These are phyloP conservation scores for Drosophila prostipennis DNA, from an alignment of 2,888 invertebrate species.

Conservation along the genomic window DNA sequence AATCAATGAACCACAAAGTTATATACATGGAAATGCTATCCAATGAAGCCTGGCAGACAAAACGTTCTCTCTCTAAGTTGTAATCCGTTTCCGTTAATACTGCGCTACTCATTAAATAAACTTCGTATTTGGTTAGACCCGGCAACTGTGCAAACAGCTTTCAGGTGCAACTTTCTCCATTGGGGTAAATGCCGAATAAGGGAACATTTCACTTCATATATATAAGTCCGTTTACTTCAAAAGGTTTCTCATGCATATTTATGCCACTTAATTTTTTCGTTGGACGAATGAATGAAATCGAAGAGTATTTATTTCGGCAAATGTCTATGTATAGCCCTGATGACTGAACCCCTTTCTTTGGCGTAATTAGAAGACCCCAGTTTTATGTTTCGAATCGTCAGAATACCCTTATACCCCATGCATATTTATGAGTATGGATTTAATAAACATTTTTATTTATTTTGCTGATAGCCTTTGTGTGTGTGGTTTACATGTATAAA, in stretches of 20 bases:
- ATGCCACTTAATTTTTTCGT: constrained; percentile 72
- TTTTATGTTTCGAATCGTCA: not conserved
- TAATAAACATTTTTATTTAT: constrained; percentile 65
- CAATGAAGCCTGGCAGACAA: constrained; percentile 51
- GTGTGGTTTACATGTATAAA: not conserved
- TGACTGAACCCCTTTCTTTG: constrained; percentile 35
- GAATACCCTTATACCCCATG: constrained; percentile 45
- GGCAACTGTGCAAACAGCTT: constrained; percentile 65
- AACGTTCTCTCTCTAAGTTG: constrained; percentile 58
- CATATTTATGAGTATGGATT: constrained; percentile 82
- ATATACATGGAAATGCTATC: constrained; percentile 68
- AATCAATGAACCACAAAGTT: constrained; percentile 79
- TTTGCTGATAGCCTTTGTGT: constrained; percentile 18
- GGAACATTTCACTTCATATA: constrained; percentile 22
- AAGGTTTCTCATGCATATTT: constrained; percentile 77
- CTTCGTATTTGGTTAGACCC: constrained; percentile 61
- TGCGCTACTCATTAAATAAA: constrained; percentile 58
- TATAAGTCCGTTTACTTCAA: constrained; percentile 24
- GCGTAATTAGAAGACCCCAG: constrained; percentile 64
- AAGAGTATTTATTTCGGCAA: constrained; percentile 44
- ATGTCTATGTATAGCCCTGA: constrained; percentile 41
- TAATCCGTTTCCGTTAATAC: constrained; percentile 59
- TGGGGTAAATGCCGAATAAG: constrained; percentile 31
- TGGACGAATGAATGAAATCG: constrained; percentile 34
- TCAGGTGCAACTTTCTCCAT: constrained; percentile 50